Evolutionary conservation across 2,113 vertebrate species (phyloP).

Genomic region (Zonotrichia leucophrys): DNA sequence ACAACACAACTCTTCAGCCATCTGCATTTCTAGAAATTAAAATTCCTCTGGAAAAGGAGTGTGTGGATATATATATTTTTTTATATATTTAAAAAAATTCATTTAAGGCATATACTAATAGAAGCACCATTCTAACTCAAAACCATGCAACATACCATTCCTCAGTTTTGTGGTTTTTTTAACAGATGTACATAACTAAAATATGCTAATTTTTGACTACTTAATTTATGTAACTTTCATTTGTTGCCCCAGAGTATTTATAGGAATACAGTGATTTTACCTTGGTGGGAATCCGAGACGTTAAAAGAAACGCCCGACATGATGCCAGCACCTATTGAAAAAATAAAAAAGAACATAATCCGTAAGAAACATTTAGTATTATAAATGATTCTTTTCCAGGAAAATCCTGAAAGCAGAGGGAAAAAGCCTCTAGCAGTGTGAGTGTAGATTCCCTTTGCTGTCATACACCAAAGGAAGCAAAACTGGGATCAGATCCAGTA

Average conservation of each 20-base stretch:
- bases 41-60: background rate
- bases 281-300: conserved; percentile 92
- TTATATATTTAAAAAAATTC: background rate
- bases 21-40: background rate
- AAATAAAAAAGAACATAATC: background rate
- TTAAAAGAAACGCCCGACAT: conserved; percentile 90
- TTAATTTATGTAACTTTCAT: background rate
- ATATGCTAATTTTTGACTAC: background rate
- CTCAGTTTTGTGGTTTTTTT: background rate
- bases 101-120: background rate
- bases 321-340: conserved; percentile 86
- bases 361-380: background rate
- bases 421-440: background rate
- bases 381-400: background rate
- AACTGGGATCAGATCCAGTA: background rate
- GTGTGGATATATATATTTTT: too few relatives aligned
- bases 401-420: background rate
- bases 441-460: background rate
- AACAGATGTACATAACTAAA: background rate
- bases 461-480: background rate
- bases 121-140: background rate
- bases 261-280: conserved; percentile 70
- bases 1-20: background rate
- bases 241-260: background rate
- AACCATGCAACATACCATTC: background rate